Evolutionary conservation across 2,888 invertebrate genomes (phyloP).

Genomic region (Dascillus cervinus): DNA sequence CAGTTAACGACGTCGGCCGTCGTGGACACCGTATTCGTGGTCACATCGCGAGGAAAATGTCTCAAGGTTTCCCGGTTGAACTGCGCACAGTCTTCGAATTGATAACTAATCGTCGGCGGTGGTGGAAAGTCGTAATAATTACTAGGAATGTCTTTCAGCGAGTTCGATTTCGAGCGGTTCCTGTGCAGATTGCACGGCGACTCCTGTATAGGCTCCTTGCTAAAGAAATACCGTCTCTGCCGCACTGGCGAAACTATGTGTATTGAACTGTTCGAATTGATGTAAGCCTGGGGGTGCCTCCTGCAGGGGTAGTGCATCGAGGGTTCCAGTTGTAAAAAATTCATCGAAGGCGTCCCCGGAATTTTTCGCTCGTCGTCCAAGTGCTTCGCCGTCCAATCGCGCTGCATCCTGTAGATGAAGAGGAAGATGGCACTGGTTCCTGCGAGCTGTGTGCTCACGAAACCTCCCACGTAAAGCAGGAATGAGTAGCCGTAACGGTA

Average conservation of each 20-base stretch:
- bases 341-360: conserved; percentile 34
- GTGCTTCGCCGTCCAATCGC: conserved; percentile 47
- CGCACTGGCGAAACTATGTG: conserved; percentile 45
- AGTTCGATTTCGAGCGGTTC: conserved; percentile 42
- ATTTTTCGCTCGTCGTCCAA: conserved; percentile 46
- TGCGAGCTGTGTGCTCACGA: conserved; percentile 75
- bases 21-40: conserved; percentile 61
- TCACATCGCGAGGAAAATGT: conserved; percentile 52
- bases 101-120: conserved; percentile 56
- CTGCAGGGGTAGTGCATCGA: conserved; percentile 40
- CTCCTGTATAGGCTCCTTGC: conserved; percentile 47
- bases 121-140: conserved; percentile 59
- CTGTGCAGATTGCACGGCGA: conserved; percentile 52
- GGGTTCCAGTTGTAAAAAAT: conserved; percentile 32
- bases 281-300: conserved; percentile 42
- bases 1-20: conserved; percentile 52
- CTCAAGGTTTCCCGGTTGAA: conserved; percentile 24
- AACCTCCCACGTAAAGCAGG: conserved; percentile 75
- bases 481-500: conserved; percentile 86
- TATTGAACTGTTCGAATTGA: conserved; percentile 40
- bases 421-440: conserved; percentile 82
- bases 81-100: conserved; percentile 45
- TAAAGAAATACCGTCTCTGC: conserved; percentile 57
- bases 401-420: conserved; percentile 73
- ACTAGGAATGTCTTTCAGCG: conserved; percentile 51